Evolutionary conservation across 1,140 invertebrate species (phyloP), one percentile per base, ranked within the genome.

Genomic region (Ctenoplectra terminalis): DNA sequence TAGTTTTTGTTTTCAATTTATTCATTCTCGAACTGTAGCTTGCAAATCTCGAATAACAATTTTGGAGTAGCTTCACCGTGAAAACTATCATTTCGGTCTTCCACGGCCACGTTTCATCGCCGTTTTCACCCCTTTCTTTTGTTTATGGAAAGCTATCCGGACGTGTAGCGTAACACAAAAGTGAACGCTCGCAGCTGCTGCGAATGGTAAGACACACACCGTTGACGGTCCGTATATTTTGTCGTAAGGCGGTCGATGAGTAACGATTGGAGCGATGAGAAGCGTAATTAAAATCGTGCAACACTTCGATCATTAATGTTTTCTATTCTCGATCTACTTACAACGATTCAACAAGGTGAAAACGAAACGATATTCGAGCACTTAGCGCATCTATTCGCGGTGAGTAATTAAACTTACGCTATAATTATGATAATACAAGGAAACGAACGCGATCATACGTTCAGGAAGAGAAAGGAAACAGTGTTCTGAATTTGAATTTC

Each of bases 191-290:
- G 54, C 76, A 78, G 76, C 76, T 78, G 76, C n/a, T 23, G 31
- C 56, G 58, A 71, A 7, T 71, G 34, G n/a, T 48, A 71, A 71
- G 61, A 43, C 20, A 54, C 37, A 20, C 76, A 37, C 29, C 46
- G 76, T 71, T 60, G 67, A 78, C 76, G 46, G 52, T 60, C 23
- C 31, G 76, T 78, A 71, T 78, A 78, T 78, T 78, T 78, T 60
- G 40, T 71, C 43, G 13, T 29, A 50, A 37, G 20, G 31, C n/a
- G 29, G 1, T 31, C 48, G 48, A 34, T 43, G 74, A 31, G 71
- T 17, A 60, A 23, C 50, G 67, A 23, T 43, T 40, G 50, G 20
- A n/a, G n/a, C 20, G 17, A 34, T 34, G 20, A 20, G 26, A 52
- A 34, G 8, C 9, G 1, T 20, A 69, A 70, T 70, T 52, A 70